Base-by-base conservation (phyloP, 1,140 invertebrate species). In the Lasaia peninsularis region DNA sequence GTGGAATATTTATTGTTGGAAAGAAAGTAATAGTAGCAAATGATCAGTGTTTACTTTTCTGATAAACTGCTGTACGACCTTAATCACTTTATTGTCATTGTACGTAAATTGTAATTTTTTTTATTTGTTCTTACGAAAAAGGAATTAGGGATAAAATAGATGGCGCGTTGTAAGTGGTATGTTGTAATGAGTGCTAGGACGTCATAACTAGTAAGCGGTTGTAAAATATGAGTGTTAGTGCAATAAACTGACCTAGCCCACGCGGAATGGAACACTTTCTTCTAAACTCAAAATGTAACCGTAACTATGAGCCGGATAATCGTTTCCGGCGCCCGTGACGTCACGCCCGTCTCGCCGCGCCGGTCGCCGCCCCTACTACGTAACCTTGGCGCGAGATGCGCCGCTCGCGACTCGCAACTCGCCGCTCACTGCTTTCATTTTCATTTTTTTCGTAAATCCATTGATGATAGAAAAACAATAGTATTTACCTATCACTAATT, bases 251-350 rank as follows among this genome's bases (percentile, higher is more conserved):
- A 88, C 85, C 85, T 86, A 86, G 65, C 74, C 71, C 76, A 88
- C 72, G 69, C 72, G 68, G 54, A 64, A 62, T 67, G 64, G 63
- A 79, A 54, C 75, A 84, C 83, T 86, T 84, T 86, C 85, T 84
- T 86, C 80, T 84, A 85, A 85, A 84, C 74, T 84, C 79, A 84
- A 86, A 85, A 83, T 81, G 80, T 88, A 80, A 84, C 82, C 81
- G 83, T 88, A 83, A 81, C 82, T 88, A 88, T 81, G 80, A 85
- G 65, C 75, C 80, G 75, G 79, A 73, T 79, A 72, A 78, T 80
- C 75, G 78, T 84, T 86, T 88, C 85, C 85, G 85, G 81, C 85
- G 85, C 85, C 83, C 72, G 83, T 88, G 83, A 86, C 85, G 85
- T 88, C 85, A 86, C 70, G 62, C 67, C 60, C 71, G 80, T 80